phyloP scores from a whole-genome alignment of 2,888 invertebrate species.

The Heteropelma amictum region DNA sequence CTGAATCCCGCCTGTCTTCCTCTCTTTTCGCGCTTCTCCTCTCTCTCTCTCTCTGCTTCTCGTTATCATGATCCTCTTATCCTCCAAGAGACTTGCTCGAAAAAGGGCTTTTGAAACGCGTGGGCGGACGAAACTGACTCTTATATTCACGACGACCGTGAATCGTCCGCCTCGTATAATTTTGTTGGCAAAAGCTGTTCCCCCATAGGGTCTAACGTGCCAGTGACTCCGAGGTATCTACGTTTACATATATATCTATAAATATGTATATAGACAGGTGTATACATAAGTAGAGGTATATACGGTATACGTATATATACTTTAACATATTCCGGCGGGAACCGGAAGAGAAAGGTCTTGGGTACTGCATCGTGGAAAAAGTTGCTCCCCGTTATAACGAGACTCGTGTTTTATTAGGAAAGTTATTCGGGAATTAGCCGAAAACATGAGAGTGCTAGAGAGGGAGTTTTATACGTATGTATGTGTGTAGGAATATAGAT shows the following conservation, averaged over 20 bases:
- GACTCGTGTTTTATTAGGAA: constrained; percentile 69
- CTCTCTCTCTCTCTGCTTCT: constrained; percentile 32
- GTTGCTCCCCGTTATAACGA: constrained; percentile 56
- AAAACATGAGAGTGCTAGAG: constrained; percentile 54
- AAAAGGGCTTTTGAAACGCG: constrained; percentile 35
- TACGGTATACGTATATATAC: constrained; percentile 23
- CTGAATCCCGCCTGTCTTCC: neutral
- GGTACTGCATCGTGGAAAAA: constrained; percentile 50
- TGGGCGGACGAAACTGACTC: constrained; percentile 23
- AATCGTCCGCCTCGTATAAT: constrained; percentile 46
- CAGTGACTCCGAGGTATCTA: constrained; percentile 31
- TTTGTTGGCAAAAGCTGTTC: constrained; percentile 55
- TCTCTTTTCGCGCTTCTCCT: neutral
- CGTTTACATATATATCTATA: neutral
- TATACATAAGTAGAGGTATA: neutral
- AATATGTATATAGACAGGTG: neutral
- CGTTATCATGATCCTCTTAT: constrained; percentile 56
- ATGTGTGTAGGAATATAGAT: neutral
- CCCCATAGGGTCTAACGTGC: constrained; percentile 48
- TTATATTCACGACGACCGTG: constrained; percentile 29
- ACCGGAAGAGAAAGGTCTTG: constrained; percentile 20
- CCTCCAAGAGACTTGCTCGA: constrained; percentile 44
- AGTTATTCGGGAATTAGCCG: constrained; percentile 66
- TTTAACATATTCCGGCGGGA: neutral
- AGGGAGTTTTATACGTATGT: neutral